These are phyloP conservation scores for Osmoderma eremita DNA, from an alignment of 2,888 invertebrate species.

Conservation along the genomic window DNA sequence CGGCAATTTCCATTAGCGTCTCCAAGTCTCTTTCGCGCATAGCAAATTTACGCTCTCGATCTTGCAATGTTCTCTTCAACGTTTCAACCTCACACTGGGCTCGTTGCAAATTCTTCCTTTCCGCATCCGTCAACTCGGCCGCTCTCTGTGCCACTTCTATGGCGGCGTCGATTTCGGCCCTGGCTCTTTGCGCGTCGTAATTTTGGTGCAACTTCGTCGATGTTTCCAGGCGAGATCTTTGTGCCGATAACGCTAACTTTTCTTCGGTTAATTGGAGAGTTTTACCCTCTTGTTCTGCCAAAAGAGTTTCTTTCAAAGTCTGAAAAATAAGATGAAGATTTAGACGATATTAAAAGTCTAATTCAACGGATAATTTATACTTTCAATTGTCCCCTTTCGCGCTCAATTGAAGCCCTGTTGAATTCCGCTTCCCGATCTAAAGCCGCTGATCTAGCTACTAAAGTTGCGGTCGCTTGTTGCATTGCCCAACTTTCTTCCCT, in stretches of 20 bases:
- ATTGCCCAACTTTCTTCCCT: constrained; percentile 63
- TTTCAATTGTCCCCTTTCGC: constrained; percentile 71
- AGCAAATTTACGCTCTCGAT: constrained; percentile 54
- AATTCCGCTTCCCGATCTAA: constrained; percentile 71
- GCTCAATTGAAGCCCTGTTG: constrained; percentile 67
- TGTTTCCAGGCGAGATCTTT: constrained; percentile 60
- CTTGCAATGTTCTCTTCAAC: constrained; percentile 55
- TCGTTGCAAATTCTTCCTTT: constrained; percentile 57
- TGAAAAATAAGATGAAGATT: constrained; percentile 60
- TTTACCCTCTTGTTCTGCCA: constrained; percentile 70
- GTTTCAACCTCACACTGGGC: constrained; percentile 59
- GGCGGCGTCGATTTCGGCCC: constrained; percentile 62
- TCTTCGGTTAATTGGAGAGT: constrained; percentile 71
- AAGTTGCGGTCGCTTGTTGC: constrained; percentile 70
- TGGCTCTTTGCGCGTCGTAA: constrained; percentile 58
- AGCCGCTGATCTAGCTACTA: constrained; percentile 71
- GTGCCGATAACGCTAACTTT: constrained; percentile 64
- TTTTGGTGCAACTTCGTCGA: constrained; percentile 57
- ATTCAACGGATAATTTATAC: constrained; percentile 55
- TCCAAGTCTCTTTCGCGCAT: constrained; percentile 59
- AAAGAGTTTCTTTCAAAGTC: constrained; percentile 67
- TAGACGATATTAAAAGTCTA: neutral
- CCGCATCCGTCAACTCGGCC: constrained; percentile 58
- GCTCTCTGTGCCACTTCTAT: constrained; percentile 62
- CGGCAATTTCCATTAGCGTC: constrained; percentile 59